Evolutionary conservation across 2,888 invertebrate species (phyloP).

Genomic region (Aphidius colemani): DNA sequence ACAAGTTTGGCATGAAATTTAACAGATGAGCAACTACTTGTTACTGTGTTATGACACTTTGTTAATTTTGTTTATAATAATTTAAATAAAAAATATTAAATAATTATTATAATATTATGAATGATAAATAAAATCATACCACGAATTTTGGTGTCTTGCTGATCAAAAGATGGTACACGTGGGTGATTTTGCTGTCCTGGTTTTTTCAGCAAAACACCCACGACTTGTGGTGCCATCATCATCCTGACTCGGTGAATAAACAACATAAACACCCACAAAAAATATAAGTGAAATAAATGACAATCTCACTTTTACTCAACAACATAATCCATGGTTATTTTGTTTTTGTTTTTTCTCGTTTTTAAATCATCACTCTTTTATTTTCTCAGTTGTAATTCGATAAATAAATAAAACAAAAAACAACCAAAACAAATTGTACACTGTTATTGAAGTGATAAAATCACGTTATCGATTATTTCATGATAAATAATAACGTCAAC

Average conservation of each 20-base stretch:
- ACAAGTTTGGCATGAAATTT: no score
- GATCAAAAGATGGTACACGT: slow-evolving; percentile 50
- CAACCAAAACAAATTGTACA: no score
- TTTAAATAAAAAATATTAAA: neutral
- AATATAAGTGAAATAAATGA: neutral
- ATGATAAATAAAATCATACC: slow-evolving; percentile 38
- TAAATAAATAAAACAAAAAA: no score
- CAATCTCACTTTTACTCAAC: neutral
- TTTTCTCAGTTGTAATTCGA: no score
- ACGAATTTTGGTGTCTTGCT: slow-evolving; percentile 55
- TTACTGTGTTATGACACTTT: no score
- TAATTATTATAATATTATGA: neutral
- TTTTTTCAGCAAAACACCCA: slow-evolving; percentile 56
- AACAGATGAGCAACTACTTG: no score
- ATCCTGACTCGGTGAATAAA: slow-evolving; percentile 36
- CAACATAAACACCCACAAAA: slow-evolving; percentile 12
- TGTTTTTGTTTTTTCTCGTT: neutral
- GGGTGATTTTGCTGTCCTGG: slow-evolving; percentile 52
- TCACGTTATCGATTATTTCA: no score
- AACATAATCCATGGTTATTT: neutral
- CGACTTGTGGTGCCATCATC: slow-evolving; percentile 57
- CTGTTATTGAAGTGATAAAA: no score
- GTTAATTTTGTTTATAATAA: no score
- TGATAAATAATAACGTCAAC: no score
- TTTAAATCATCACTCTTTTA: neutral